Conservation (phyloP, 2,113 vertebrate genomes). For the Mobula birostris region DNA sequence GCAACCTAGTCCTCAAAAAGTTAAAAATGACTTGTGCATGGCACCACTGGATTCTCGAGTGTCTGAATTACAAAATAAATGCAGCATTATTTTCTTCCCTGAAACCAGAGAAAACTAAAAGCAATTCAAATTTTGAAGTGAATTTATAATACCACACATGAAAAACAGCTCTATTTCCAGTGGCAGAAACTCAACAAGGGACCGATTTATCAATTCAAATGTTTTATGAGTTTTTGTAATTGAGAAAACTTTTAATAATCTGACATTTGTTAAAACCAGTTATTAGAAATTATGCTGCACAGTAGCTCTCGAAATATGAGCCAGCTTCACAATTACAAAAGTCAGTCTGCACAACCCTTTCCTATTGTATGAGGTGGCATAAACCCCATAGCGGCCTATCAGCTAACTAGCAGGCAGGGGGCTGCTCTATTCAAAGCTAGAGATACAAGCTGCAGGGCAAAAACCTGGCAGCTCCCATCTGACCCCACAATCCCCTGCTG, state of each 20-base stretch:
- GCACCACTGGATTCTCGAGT: background rate
- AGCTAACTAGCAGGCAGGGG: constrained; percentile 99
- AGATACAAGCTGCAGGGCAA: constrained; percentile 99
- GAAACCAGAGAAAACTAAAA: constrained; percentile 24
- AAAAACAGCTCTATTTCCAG: constrained; percentile 47
- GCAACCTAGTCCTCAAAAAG: background rate
- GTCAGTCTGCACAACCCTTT: constrained; percentile 94
- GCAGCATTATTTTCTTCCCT: background rate
- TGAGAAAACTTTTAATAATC: constrained; percentile 81
- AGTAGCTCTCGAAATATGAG: constrained; percentile 93
- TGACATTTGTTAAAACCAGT: constrained; percentile 73
- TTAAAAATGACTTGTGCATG: background rate
- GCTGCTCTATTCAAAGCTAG: constrained; percentile 99
- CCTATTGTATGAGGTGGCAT: constrained; percentile 97
- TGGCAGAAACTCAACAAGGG: constrained; percentile 59
- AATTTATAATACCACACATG: constrained; percentile 29
- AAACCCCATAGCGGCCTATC: constrained; percentile 99
- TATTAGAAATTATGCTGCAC: constrained; percentile 76
- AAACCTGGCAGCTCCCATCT: constrained; percentile 99
- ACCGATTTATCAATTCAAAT: constrained; percentile 76
- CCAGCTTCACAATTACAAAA: constrained; percentile 97
- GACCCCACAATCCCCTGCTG: constrained; percentile 99
- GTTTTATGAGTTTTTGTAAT: constrained; percentile 70
- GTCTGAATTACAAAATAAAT: background rate
- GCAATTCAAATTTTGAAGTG: constrained; percentile 28